Base-by-base conservation (phyloP, 2,888 invertebrate genomes). In the Scrobipalpa costella region DNA sequence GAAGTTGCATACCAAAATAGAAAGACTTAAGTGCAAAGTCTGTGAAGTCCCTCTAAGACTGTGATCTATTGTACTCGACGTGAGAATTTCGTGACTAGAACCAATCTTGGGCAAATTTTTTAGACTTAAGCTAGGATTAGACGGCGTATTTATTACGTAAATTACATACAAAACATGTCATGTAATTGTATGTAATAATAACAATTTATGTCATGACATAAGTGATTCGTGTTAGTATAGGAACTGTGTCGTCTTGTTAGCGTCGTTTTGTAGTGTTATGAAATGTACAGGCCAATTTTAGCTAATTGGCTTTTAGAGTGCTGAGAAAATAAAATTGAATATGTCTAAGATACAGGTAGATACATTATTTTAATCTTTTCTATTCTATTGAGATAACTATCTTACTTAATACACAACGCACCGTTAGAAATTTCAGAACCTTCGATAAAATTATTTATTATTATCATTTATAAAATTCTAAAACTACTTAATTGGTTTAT, bases 211-310 rank as follows among this genome's bases (percentile, higher is more conserved):
- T 15, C 15, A 21, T 52, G 50, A 52, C 50, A 52, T 52, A 52
- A 52, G 50, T 52, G 50, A 19, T 21, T 52, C 50, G 50, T 52
- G 50, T 52, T 21, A 13, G 50, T 21, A 52, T 21, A 52, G 27
- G 21, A 52, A 52, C 27, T 5, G 21, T 52, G 11, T 50, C 50
- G 19, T 13, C 49, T 49, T 52, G 21, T 21, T 11, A 52, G 13
- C 50, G 13, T 21, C 21, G 27, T 52, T 27, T 52, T 21, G 7
- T 17, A 17, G 1, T 8, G 21, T 52, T 19, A 19, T 49, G 17
- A 49, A 49, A 49, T 21, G 11, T 19, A 52, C 7, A 9, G 13
- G 21, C 50, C 13, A 21, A 8, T 21, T 52, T 9, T 13, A 3
- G 21, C 27, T 52, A 52, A 52, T 52, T 52, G 50, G 50, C 21